phyloP scores from a whole-genome alignment of 2,797 vertebrate genomes.

The Fringilla coelebs region DNA sequence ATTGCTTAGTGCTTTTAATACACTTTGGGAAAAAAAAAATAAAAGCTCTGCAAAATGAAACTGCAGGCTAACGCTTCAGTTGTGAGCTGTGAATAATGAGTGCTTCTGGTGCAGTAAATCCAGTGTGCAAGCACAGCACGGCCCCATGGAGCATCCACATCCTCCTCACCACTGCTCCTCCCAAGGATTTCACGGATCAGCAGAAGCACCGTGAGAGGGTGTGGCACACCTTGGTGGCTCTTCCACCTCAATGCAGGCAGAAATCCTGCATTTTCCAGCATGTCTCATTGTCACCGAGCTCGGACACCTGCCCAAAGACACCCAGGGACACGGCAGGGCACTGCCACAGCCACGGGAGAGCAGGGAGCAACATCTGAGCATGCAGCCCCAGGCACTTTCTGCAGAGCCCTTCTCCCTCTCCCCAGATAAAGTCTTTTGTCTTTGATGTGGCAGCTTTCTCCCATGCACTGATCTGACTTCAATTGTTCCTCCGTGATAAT shows the following conservation, averaged over 20 bases:
- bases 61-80: neutral
- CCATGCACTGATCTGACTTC: neutral
- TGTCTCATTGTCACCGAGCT: neutral
- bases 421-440: neutral
- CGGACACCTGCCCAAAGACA: neutral
- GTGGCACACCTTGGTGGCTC: neutral
- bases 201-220: neutral
- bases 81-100: neutral
- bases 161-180: neutral
- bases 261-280: neutral
- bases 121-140: neutral
- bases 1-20: neutral
- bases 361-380: neutral
- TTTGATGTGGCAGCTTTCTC: slow-evolving; percentile 23
- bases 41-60: neutral
- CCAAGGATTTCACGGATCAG: neutral
- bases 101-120: neutral
- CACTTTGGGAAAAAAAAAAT: neutral
- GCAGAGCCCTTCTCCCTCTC: neutral
- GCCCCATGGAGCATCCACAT: neutral
- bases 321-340: neutral
- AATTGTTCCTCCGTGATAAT: slow-evolving; percentile 9
- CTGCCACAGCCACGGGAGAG: accelerated
- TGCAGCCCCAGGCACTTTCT: accelerated
- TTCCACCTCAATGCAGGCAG: neutral